Conservation (phyloP, 2,888 invertebrate species). For the Folsomia manolachei region DNA sequence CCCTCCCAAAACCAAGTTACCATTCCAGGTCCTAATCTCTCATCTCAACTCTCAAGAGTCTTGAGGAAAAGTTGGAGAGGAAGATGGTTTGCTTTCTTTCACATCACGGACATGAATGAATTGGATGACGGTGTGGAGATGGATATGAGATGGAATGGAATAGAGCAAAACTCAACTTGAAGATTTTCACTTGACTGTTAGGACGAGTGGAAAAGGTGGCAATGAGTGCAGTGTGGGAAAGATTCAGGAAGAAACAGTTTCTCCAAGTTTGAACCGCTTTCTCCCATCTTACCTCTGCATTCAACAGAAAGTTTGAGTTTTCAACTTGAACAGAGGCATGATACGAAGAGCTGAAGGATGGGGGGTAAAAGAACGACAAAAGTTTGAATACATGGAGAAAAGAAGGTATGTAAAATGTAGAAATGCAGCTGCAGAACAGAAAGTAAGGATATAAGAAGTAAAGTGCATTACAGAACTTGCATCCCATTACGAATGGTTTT, state of each 20-base stretch:
- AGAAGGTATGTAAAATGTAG: too few species aligned
- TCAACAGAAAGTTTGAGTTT: constrained; percentile 12
- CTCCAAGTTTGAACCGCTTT: background rate
- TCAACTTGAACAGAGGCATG: constrained; percentile 3
- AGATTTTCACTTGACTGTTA: background rate
- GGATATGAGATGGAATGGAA: background rate
- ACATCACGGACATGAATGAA: too few species aligned
- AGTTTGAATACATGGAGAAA: too few species aligned
- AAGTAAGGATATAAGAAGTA: too few species aligned
- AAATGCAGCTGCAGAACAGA: too few species aligned
- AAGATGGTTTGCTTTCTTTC: too few species aligned
- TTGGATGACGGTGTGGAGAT: too few species aligned
- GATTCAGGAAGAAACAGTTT: constrained; percentile 11
- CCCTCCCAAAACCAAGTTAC: background rate
- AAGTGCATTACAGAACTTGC: too few species aligned
- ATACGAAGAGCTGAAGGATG: background rate
- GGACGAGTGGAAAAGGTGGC: constrained; percentile 17
- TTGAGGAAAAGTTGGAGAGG: background rate
- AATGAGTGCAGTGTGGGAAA: constrained; percentile 9
- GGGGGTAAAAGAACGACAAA: too few species aligned
- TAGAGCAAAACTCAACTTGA: background rate
- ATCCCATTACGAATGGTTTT: too few species aligned
- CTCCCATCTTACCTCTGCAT: constrained; percentile 11
- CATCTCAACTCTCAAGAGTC: background rate
- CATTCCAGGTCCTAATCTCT: background rate